Conservation (phyloP, 2,888 invertebrate species). For the Tachystola acroxantha region DNA sequence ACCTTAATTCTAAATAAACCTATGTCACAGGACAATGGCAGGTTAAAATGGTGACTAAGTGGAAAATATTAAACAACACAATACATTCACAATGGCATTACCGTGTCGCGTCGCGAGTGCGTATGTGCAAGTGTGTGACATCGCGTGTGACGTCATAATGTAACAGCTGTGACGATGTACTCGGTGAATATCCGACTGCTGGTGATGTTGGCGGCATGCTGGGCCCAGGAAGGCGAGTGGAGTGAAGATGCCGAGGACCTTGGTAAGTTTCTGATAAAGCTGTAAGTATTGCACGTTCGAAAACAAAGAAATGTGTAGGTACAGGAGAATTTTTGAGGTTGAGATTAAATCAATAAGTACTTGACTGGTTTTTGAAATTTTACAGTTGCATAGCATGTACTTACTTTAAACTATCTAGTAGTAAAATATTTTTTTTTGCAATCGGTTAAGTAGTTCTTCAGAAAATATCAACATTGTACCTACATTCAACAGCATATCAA, state of each 20-base stretch:
- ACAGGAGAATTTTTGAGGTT: too few species aligned
- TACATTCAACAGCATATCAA: too few species aligned
- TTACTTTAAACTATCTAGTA: too few species aligned
- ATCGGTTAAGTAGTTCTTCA: too few species aligned
- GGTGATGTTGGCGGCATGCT: conserved; percentile 64
- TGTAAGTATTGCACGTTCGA: too few species aligned
- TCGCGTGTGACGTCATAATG: conserved; percentile 34
- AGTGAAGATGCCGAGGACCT: conserved; percentile 70
- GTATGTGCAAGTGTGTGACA: conserved; percentile 20
- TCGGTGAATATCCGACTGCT: conserved; percentile 58
- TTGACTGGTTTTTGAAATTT: too few species aligned
- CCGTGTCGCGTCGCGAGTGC: conserved; percentile 11
- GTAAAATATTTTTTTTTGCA: too few species aligned
- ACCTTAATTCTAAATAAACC: not conserved
- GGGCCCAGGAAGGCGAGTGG: conserved; percentile 73
- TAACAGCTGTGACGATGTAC: conserved; percentile 51
- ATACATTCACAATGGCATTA: conserved; percentile 1
- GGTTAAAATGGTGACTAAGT: conserved; percentile 13
- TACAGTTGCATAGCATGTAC: too few species aligned
- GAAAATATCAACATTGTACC: too few species aligned
- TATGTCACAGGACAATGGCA: conserved; percentile 10
- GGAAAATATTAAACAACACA: conserved; percentile 14
- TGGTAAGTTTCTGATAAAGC: conserved; percentile 54
- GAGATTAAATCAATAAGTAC: too few species aligned
- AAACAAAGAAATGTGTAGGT: too few species aligned